phyloP scores from a whole-genome alignment of 2,113 vertebrate genomes.

The Irena cyanogastra region DNA sequence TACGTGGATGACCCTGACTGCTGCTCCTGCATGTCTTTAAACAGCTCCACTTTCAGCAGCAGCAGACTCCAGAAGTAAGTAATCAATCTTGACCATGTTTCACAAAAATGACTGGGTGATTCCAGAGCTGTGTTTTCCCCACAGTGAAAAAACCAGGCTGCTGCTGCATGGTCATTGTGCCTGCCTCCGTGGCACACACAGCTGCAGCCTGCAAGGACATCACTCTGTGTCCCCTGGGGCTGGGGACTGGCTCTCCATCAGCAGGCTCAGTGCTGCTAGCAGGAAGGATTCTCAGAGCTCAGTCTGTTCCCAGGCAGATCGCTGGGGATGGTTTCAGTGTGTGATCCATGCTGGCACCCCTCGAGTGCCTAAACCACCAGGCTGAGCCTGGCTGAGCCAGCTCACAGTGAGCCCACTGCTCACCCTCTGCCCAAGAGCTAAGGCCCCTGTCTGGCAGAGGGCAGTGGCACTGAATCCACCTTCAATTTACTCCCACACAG shows the following conservation, averaged over 20 bases:
- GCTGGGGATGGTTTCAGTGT: not conserved
- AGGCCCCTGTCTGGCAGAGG: not conserved
- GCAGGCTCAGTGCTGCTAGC: not conserved
- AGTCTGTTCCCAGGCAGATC: not conserved
- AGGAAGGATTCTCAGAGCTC: not conserved
- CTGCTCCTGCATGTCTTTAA: constrained; percentile 18
- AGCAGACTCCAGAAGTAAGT: not conserved
- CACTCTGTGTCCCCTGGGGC: not conserved
- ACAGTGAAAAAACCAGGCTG: not conserved
- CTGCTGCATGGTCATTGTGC: not conserved
- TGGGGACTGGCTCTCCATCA: not conserved
- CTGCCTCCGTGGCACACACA: not conserved
- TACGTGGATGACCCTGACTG: not conserved
- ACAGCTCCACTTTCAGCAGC: not conserved
- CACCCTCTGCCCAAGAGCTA: not conserved
- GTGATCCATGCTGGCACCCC: not conserved
- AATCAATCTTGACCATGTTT: not conserved
- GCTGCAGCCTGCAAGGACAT: not conserved
- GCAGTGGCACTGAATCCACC: not conserved
- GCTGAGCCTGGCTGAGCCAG: not conserved
- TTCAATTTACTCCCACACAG: not conserved
- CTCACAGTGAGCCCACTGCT: not conserved
- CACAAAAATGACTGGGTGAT: not conserved
- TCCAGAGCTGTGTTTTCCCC: not conserved
- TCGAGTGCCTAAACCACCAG: rapidly evolving